Evolutionary conservation across 2,888 invertebrate species (phyloP), one percentile per base, ranked within the genome.

Genomic region (Electrophaes corylata): DNA sequence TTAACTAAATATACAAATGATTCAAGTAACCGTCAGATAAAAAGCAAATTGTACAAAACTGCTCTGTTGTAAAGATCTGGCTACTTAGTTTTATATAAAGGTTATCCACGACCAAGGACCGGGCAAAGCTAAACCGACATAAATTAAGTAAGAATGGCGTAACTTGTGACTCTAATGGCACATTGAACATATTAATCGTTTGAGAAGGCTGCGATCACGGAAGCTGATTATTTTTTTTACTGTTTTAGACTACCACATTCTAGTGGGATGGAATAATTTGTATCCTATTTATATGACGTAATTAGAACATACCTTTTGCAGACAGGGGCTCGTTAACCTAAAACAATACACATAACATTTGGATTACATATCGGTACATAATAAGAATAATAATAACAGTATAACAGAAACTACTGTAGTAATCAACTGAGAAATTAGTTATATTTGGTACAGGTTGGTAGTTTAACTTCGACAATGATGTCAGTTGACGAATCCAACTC

Each of bases 141-240:
- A 88, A 88, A 87, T 89, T 83, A 81, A 69, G 71, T 78, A 81
- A 79, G 80, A 86, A 89, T 80, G 79, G 84, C 78, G 79, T 70
- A 88, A 89, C 79, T 89, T 88, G 81, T 79, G 84, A 81, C 81
- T 84, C 74, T 86, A 87, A 87, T 84, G 80, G 78, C 81, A 81
- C 83, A 87, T 86, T 79, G 83, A 83, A 79, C 81, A 81, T 84
- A 88, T 88, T 88, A 88, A 85, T 81, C 69, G 82, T 74, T 69
- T 76, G 71, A 69, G 76, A 81, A 49, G 39, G 48, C 35, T 48
- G 37, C 39, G 43, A 48, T 55, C 48, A 40, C 16, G 39, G 48
- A 40, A 49, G 18, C 48, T 10, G 48, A 18, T 49, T 49, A 43
- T 48, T 29, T 29, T 48, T 48, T 39, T 18, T 10, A 19, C 6